phyloP scores from a whole-genome alignment of 2,113 vertebrate genomes.

The Falcunculus frontatus region DNA sequence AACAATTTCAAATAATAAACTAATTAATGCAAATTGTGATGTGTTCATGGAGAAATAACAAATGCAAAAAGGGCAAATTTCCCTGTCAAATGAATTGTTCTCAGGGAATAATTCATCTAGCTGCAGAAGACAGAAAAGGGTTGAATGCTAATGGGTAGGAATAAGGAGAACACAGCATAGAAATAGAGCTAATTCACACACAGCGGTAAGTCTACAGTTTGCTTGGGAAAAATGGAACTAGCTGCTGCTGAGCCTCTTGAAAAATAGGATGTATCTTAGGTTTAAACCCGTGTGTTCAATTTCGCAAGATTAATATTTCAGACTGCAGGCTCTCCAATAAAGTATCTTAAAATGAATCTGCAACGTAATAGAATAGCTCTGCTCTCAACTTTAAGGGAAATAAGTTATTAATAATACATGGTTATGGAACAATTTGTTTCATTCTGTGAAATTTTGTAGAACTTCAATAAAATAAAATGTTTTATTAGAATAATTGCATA shows the following conservation, averaged over 20 bases:
- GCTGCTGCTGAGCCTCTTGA: not conserved
- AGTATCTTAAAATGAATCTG: not conserved
- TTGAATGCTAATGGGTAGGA: conserved; percentile 7
- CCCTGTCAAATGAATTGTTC: conserved; percentile 40
- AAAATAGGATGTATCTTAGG: not conserved
- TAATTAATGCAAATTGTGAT: conserved; percentile 53
- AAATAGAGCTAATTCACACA: not conserved
- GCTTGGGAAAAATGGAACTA: not conserved
- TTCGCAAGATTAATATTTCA: not conserved
- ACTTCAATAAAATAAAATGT: not conserved
- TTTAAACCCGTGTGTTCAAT: not conserved
- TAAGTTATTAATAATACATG: not conserved
- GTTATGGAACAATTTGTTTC: not conserved
- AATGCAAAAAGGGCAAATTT: conserved; percentile 43
- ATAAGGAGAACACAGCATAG: not conserved
- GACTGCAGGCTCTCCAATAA: not conserved
- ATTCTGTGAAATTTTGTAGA: not conserved
- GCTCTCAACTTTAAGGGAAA: not conserved
- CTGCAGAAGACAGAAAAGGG: not conserved
- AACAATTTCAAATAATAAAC: conserved; percentile 56
- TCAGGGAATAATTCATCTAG: conserved; percentile 22
- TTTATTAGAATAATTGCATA: not conserved
- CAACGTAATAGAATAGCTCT: not conserved
- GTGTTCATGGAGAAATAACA: conserved; percentile 34
- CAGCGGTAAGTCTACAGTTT: not conserved